Evolutionary conservation across 2,888 invertebrate genomes (phyloP), one percentile per base, ranked within the genome.

Genomic region (Heterodera filipjevi): DNA sequence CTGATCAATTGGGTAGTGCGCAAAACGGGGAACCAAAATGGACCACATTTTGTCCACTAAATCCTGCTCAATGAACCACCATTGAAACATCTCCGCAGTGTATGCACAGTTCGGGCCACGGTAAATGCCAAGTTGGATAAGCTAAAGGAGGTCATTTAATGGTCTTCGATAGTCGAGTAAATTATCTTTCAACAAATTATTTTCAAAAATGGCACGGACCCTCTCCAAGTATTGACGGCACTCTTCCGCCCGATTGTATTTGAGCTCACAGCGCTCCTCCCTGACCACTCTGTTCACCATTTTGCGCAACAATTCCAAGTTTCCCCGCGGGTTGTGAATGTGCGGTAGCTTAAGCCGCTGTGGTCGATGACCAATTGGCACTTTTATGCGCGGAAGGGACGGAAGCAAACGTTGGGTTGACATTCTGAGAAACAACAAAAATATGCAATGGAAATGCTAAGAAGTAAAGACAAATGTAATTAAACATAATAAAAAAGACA

Each of bases 211-310:
- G 66, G 81, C 66, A 59, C 59, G n/a, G 27, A 88, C 88, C 76
- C 88, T 82, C 77, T 88, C 88, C 6, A 86, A 72, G 72, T 88
- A 88, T 6, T 85, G 87, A 32, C 88, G 84, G 27, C 85, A 85
- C 66, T 88, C 88, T 35, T 85, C 86, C n/a, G 88, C 88, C 19
- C 88, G 81, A 77, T 88, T 88, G 81, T 83, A 85, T 78, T 86
- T 85, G 59, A 89, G 78, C 76, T 88, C 88, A 44, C 82, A 84
- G 6, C 88, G 81, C 77, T 88, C 88, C 71, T 88, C 88, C n/a
- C 88, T 84, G 22, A 88, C 83, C 35, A 85, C 71, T 27, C 86
- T 81, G 53, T 85, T 89, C 39, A 87, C 85, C 76, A 88, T 84
- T 44, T 81, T 78, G 5, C 88, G 85, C 22, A 88, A 84, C 46